Evolutionary conservation across 2,888 invertebrate species (phyloP), one percentile per base, ranked within the genome.

Genomic region (Tenthredo mesomela): DNA sequence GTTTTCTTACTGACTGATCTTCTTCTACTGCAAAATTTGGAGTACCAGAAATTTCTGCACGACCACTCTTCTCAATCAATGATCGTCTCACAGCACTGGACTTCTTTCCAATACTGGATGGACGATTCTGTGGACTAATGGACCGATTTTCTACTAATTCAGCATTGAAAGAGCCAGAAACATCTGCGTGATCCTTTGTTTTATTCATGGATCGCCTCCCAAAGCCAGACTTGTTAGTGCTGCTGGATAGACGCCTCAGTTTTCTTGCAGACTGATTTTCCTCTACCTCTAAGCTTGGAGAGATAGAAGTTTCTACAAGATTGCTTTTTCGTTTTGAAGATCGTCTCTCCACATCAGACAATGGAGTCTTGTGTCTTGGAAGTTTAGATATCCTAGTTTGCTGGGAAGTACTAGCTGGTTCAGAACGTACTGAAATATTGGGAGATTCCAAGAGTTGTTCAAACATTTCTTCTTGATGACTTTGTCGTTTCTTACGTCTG

Each of bases 341-440:
- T 71, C 71, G 40, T 71, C 71, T 71, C 50, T 54, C 77, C 29
- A 77, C 18, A 25, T 54, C 50, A 33, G 77, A 54, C 77, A 7
- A 12, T 12, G 2, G 40, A 29, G 18, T 12, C 21, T 50, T 50
- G 15, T 29, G 25, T 2, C 33, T 50, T 7, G 33, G 18, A 50
- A n/a, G 29, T 37, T 12, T 15, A 5, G 9, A 37, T n/a, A 21
- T n/a, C n/a, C 25, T 37, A 40, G 40, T 58, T 80, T 80, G 50
- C 29, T 61, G 29, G 21, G 0, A 15, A 0, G 29, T 1, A 54
- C 12, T 21, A 7, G 12, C n/a, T 12, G 61, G 58, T 40, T 58
- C 58, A 40, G 78, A 58, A 33, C 18, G 21, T 21, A 40, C 21
- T 12, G 78, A 58, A 61, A 58, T 50, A 61, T 61, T 21, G n/a